Conservation (phyloP, 2,888 invertebrate species). For the Stenurella melanura region DNA sequence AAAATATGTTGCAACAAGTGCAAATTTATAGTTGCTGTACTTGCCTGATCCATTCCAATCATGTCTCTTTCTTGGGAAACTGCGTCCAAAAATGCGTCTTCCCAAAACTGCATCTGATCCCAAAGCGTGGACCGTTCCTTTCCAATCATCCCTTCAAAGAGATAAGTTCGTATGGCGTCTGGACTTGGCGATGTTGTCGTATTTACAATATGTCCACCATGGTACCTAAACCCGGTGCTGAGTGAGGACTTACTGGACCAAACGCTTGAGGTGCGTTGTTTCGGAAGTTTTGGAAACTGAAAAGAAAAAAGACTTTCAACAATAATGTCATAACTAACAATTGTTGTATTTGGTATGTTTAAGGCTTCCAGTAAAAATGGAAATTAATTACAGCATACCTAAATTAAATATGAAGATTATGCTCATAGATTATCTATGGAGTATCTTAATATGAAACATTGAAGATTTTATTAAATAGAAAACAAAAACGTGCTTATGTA, state of each 20-base stretch:
- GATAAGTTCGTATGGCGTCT: constrained; percentile 90
- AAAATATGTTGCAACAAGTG: too few species aligned
- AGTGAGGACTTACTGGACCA: constrained; percentile 95
- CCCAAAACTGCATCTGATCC: constrained; percentile 99
- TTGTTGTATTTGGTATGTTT: too few species aligned
- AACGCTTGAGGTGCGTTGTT: constrained; percentile 89
- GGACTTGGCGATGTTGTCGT: constrained; percentile 92
- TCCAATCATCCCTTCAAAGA: constrained; percentile 90
- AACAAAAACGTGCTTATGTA: too few species aligned
- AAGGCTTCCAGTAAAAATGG: too few species aligned
- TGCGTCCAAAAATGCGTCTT: constrained; percentile 98
- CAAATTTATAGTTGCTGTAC: neutral
- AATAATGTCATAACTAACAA: neutral
- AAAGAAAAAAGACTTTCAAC: constrained; percentile 50
- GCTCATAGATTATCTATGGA: too few species aligned
- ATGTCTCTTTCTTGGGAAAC: constrained; percentile 98
- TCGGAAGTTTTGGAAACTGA: constrained; percentile 82
- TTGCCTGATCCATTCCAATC: constrained; percentile 97
- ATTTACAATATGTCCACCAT: constrained; percentile 89
- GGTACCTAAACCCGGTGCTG: constrained; percentile 90
- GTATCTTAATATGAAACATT: too few species aligned
- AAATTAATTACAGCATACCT: too few species aligned
- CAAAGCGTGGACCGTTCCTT: constrained; percentile 92
- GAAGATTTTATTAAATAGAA: too few species aligned
- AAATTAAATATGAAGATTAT: too few species aligned